phyloP scores from a whole-genome alignment of 1,140 invertebrate species.

The Panagrolaimus sp. region DNA sequence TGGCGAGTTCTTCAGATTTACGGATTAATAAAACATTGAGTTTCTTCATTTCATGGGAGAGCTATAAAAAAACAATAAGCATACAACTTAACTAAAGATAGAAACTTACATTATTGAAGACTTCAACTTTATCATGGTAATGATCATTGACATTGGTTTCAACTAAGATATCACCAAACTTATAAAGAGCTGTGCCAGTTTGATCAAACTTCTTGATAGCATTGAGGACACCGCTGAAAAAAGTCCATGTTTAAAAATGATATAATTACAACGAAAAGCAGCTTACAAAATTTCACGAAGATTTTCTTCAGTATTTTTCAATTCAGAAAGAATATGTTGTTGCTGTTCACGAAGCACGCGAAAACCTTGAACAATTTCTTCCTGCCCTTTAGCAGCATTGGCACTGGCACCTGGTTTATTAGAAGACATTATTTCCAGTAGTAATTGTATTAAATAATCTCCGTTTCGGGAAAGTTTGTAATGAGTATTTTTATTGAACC shows the following conservation, averaged over 20 bases:
- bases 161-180: not conserved
- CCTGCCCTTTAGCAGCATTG: not conserved
- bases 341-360: not conserved
- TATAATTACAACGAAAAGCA: too few species aligned
- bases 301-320: not conserved
- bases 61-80: too few species aligned
- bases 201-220: not conserved
- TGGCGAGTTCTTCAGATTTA: conserved; percentile 1
- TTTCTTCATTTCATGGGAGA: not conserved
- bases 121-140: not conserved
- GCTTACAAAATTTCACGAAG: not conserved
- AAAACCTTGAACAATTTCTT: conserved; percentile 7
- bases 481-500: too few species aligned
- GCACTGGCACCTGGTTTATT: too few species aligned
- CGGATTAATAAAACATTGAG: not conserved
- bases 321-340: not conserved
- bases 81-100: not conserved
- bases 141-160: not conserved
- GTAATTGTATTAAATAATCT: too few species aligned
- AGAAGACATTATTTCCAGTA: too few species aligned
- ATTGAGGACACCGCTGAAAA: conserved; percentile 1
- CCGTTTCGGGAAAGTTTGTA: too few species aligned
- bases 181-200: not conserved
- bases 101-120: not conserved
- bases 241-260: too few species aligned